Base-by-base conservation (phyloP, 2,797 vertebrate genomes). In the Crenichthys baileyi region DNA sequence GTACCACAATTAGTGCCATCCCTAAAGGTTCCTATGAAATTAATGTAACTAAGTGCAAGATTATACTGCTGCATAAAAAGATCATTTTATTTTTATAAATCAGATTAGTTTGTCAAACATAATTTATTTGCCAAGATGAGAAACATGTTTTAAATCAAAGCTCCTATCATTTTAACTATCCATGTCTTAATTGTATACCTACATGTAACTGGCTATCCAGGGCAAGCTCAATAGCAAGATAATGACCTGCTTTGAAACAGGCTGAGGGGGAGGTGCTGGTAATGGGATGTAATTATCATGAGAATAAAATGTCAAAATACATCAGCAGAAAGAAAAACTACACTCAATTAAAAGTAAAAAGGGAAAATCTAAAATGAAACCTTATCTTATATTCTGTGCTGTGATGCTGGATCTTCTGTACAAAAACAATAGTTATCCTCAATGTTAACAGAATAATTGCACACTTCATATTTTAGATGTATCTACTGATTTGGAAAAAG, bases 111-210 rank as follows among this genome's bases (percentile, higher is more conserved):
- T 58, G 22, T 12, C 9, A 31, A 36, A 63, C 15, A 31, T 63
- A 63, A 20, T 29, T 63, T 5, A 63, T 63, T 3, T 63, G 36
- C 13, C 29, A 63, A 63, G 60, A 63, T 31, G 29, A 63, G 6
- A 63, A 36, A 18, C 6, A 31, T 31, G 15, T 61, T 61, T 61
- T 20, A 31, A 63, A 63, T 31, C 24, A n/a, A 26, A 58, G 4
- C 9, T 26, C 3, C 11, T 58, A 26, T 26, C 15, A 65, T 65
- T 65, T 91, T 87, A 89, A 76, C 56, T 80, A 76, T 83, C 78
- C 60, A 53, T 70, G 68, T 83, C 84, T 29, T 82, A 85, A 90
- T 82, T 81, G 83, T 77, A 83, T 90, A 73, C 76, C 85, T 88
- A 73, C 70, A 84, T 90, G 90, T 87, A 89, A 72, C 55, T 20